Conservation (phyloP, 2,797 vertebrate species). For the Rachycentron canadum region DNA sequence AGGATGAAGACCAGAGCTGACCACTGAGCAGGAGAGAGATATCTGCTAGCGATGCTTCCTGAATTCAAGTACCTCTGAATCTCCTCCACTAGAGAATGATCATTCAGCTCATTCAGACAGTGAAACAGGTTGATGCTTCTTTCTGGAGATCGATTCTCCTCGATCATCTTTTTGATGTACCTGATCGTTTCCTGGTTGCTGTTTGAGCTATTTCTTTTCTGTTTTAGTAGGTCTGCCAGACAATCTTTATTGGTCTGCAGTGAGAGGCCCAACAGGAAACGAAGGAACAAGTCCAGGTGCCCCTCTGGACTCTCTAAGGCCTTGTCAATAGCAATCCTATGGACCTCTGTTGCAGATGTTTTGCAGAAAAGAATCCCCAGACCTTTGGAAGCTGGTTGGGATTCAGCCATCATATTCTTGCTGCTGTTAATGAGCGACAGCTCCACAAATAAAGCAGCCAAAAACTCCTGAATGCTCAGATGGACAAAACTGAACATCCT, state of each 20-base stretch:
- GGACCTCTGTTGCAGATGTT: constrained; percentile 1
- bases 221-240: constrained; percentile 11
- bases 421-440: not conserved
- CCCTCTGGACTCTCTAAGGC: constrained; percentile 18
- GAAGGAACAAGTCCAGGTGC: constrained; percentile 30
- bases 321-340: constrained; percentile 16
- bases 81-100: not conserved
- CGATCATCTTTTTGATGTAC: constrained; percentile 25
- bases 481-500: constrained; percentile 23
- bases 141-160: constrained; percentile 9
- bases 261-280: constrained; percentile 24
- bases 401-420: constrained; percentile 12
- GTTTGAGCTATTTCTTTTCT: not conserved
- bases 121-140: constrained; percentile 14
- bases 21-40: constrained; percentile 22
- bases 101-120: constrained; percentile 8
- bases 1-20: constrained; percentile 39
- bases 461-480: constrained; percentile 32
- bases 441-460: constrained; percentile 26
- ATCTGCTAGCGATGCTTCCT: not conserved
- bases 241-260: constrained; percentile 6
- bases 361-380: not conserved
- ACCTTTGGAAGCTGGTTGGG: not conserved
- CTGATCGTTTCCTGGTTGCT: constrained; percentile 20
- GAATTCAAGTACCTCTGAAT: constrained; percentile 1